A percentile compares a stretch with the other conserved stretches of the same genome.
phyloP scores from a whole-genome alignment of 2,113 vertebrate species.

The Phoxinus phoxinus region DNA sequence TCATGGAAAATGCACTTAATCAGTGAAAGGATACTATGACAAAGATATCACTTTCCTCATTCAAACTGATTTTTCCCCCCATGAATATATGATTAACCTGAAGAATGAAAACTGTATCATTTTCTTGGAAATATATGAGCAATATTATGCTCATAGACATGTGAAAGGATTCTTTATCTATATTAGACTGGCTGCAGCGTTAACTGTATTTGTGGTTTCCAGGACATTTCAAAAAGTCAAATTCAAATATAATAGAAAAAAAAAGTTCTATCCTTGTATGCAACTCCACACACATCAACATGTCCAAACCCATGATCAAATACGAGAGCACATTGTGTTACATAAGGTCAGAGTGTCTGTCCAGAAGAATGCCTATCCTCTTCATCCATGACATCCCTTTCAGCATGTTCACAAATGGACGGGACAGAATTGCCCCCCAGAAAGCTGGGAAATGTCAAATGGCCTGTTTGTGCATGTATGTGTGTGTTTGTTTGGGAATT shows the following conservation, averaged over 20 bases:
- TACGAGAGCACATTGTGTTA: neutral
- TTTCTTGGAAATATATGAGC: no score
- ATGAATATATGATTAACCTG: no score
- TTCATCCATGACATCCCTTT: neutral
- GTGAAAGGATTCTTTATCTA: no score
- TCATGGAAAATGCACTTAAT: no score
- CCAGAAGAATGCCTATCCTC: neutral
- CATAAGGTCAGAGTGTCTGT: neutral
- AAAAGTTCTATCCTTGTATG: neutral
- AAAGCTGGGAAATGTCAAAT: constrained; percentile 45
- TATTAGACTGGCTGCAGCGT: no score
- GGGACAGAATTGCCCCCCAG: neutral
- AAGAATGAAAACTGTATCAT: no score
- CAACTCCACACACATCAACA: neutral
- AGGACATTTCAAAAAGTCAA: no score
- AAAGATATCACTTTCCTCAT: no score
- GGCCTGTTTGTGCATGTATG: constrained; percentile 4
- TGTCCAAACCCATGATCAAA: neutral
- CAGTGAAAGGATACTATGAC: no score
- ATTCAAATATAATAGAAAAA: neutral
- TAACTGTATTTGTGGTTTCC: no score
- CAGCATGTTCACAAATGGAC: neutral
- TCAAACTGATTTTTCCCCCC: no score
- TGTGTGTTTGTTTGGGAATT: neutral
- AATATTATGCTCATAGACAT: no score